A percentile compares a stretch with the other conserved stretches of the same genome.
Evolutionary conservation across 2,888 invertebrate species (phyloP).

Genomic region (Perdita meconis): DNA sequence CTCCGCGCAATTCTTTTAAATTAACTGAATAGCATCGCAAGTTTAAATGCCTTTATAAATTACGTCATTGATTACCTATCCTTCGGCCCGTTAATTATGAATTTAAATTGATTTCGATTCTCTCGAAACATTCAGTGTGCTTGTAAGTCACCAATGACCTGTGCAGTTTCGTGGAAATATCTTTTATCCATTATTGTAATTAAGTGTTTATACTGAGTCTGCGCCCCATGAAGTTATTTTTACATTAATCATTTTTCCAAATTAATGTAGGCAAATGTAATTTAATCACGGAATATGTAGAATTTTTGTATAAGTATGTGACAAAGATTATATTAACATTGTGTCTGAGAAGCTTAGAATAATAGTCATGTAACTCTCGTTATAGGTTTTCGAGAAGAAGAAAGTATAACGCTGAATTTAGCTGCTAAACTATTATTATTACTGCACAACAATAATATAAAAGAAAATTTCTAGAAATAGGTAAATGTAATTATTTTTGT

Average conservation of each 20-base stretch:
- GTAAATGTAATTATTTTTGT: too few relatives aligned
- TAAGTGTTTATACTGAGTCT: background rate
- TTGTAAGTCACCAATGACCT: background rate
- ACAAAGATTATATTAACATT: too few relatives aligned
- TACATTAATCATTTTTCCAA: background rate
- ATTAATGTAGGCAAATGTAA: background rate
- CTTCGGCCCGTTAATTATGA: conserved; percentile 1
- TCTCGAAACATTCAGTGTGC: background rate
- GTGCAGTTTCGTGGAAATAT: background rate
- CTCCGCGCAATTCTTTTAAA: background rate
- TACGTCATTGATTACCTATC: background rate
- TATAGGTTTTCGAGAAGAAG: too few relatives aligned
- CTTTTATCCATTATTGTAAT: background rate
- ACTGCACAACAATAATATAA: too few relatives aligned
- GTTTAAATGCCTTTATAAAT: background rate
- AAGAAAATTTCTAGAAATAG: too few relatives aligned
- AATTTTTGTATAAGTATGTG: too few relatives aligned
- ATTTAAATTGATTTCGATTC: background rate
- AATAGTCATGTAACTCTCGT: too few relatives aligned
- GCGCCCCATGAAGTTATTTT: background rate
- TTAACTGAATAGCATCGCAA: background rate
- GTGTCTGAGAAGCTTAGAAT: too few relatives aligned
- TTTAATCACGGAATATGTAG: too few relatives aligned
- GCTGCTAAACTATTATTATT: too few relatives aligned
- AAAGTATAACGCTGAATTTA: too few relatives aligned